phyloP scores from a whole-genome alignment of 2,797 vertebrate genomes.

The Eospalax fontanierii region DNA sequence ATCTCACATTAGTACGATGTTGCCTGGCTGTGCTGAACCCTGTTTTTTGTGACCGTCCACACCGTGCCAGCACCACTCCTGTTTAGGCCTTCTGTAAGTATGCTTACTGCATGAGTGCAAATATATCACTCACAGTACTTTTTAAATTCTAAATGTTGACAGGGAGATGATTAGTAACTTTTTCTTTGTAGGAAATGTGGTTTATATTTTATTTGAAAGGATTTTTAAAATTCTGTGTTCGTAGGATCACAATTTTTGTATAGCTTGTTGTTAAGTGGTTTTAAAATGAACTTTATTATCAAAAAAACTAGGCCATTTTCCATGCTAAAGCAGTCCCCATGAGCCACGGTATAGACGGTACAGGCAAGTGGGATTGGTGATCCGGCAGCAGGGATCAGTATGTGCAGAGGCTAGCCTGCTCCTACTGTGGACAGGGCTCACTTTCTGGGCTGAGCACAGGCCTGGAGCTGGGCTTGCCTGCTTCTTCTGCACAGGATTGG shows the following conservation, averaged over 20 bases:
- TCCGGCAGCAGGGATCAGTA: no score
- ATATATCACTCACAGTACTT: neutral
- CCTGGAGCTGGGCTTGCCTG: neutral
- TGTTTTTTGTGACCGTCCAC: neutral
- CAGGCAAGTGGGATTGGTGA: neutral
- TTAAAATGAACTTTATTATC: neutral
- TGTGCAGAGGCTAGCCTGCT: no score
- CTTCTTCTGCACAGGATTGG: neutral
- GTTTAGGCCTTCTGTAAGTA: neutral
- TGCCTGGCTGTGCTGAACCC: neutral
- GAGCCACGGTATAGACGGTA: neutral
- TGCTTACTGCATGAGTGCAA: neutral
- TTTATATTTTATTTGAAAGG: conserved; percentile 31
- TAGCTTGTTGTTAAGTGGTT: neutral
- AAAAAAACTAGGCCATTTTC: neutral
- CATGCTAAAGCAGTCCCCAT: rapidly evolving
- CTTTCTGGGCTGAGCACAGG: neutral
- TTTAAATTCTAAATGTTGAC: neutral
- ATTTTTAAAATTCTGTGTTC: neutral
- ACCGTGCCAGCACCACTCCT: neutral
- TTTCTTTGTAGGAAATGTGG: neutral
- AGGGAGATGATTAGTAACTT: neutral
- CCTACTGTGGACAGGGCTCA: no score
- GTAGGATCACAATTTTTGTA: neutral
- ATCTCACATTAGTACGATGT: rapidly evolving